Evolutionary conservation across 2,113 vertebrate species (phyloP), one percentile per base, ranked within the genome.

Genomic region (Aspiorhynchus laticeps): DNA sequence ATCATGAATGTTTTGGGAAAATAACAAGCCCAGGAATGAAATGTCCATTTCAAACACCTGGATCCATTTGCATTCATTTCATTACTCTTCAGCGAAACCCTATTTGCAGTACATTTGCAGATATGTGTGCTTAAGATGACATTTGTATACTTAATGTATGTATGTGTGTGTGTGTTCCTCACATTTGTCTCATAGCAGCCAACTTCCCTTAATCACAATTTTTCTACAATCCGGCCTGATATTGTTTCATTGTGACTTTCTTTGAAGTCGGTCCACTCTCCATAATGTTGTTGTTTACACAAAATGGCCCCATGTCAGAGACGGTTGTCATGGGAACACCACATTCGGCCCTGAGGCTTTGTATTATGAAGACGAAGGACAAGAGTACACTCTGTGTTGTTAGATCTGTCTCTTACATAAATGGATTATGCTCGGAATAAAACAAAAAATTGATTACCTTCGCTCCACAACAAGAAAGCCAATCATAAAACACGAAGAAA

Each of bases 241-340:
- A 84, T 65, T 61, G 82, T 77, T 88, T 48, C 41, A 75, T 43
- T 8, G 41, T 74, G 86, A 46, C 83, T 69, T 67, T 86, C 84
- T 83, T 79, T 89, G 85, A 86, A 88, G 84, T 77, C 28, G 14
- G 53, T 75, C 51, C 59, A 59, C 61, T 82, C 28, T 51, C 73
- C 26, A 81, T 85, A 85, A 87, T 69, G 61, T 59, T 38, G 85
- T 46, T 87, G 63, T 89, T 82, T 85, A 83, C 77, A 87, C 84
- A 86, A 86, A 86, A 73, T 76, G 43, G 86, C 83, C 78, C 82
- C 53, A 59, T 87, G 76, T 88, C 86, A 86, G 84, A 41, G 51
- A 41, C 19, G 80, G 87, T 88, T 43, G 75, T 84, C 88, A 90
- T 88, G 84, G 89, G 86, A 88, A 90, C 89, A 84, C 75, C 77